A percentile compares a stretch with the other conserved stretches of the same genome.
phyloP scores from a whole-genome alignment of 2,797 vertebrate genomes.

The Chaenodraco wilsoni region DNA sequence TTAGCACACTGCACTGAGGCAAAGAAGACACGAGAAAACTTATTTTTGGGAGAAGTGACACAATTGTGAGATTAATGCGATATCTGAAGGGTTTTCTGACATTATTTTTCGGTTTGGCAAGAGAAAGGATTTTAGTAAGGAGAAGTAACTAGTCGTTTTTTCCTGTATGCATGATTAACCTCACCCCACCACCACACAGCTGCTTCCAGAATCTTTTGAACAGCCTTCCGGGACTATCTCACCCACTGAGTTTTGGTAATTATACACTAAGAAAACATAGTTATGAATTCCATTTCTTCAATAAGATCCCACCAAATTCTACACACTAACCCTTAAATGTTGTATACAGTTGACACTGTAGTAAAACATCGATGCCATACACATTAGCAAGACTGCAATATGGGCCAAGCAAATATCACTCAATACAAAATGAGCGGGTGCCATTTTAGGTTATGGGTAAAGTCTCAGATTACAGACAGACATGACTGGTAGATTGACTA shows the following conservation, averaged over 20 bases:
- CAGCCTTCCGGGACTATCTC: background rate
- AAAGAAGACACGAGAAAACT: background rate
- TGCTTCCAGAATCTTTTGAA: background rate
- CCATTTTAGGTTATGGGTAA: constrained; percentile 44
- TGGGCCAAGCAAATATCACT: constrained; percentile 23
- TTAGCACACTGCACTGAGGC: background rate
- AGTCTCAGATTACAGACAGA: constrained; percentile 44
- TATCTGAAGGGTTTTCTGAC: background rate
- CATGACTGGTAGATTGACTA: constrained; percentile 39
- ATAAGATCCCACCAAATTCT: no score
- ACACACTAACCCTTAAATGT: background rate
- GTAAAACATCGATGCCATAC: constrained; percentile 26
- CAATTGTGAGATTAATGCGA: background rate
- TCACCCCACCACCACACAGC: background rate
- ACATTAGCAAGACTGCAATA: constrained; percentile 28
- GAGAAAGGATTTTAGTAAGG: background rate
- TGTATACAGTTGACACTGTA: constrained; percentile 3
- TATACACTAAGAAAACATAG: no score
- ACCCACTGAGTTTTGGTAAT: background rate
- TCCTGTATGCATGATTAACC: background rate
- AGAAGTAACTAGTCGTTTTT: background rate
- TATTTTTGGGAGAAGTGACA: background rate
- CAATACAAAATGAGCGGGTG: constrained; percentile 23
- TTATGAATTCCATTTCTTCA: no score
- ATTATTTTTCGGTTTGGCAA: background rate